phyloP scores from a whole-genome alignment of 2,888 invertebrate genomes.

The Aethes cnicana region DNA sequence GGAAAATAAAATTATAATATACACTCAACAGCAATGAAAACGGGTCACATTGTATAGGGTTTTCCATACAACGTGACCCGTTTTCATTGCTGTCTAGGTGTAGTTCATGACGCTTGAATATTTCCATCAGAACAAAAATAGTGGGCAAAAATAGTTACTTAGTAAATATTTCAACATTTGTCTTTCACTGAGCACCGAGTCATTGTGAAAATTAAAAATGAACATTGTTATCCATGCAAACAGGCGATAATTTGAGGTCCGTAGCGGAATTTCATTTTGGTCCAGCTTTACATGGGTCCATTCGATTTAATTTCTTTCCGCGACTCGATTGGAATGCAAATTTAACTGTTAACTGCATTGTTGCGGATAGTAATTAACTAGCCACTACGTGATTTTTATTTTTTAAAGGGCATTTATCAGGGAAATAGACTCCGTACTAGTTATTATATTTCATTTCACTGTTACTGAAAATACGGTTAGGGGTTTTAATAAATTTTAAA shows the following conservation, averaged over 20 bases:
- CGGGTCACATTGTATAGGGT: too few species aligned
- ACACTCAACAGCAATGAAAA: too few species aligned
- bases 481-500: conserved; percentile 12
- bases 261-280: conserved; percentile 48
- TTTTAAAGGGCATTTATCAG: conserved; percentile 7
- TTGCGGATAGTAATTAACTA: conserved; percentile 45
- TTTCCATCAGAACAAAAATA: too few species aligned
- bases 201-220: conserved; percentile 51
- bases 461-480: background rate
- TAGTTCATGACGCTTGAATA: too few species aligned
- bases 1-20: too few species aligned
- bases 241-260: conserved; percentile 53
- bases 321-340: conserved; percentile 60
- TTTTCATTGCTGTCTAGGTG: too few species aligned
- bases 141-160: background rate
- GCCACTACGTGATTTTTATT: conserved; percentile 26
- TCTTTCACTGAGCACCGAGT: conserved; percentile 6
- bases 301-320: conserved; percentile 53
- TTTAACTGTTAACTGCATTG: conserved; percentile 53
- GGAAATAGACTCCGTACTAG: too few species aligned
- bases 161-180: conserved; percentile 9
- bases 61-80: too few species aligned
- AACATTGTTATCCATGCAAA: conserved; percentile 56
- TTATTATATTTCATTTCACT: too few species aligned
- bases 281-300: conserved; percentile 46